A percentile compares a stretch with the other conserved stretches of the same genome.
phyloP scores from a whole-genome alignment of 1,140 invertebrate species.

The Bicyclus anynana region DNA sequence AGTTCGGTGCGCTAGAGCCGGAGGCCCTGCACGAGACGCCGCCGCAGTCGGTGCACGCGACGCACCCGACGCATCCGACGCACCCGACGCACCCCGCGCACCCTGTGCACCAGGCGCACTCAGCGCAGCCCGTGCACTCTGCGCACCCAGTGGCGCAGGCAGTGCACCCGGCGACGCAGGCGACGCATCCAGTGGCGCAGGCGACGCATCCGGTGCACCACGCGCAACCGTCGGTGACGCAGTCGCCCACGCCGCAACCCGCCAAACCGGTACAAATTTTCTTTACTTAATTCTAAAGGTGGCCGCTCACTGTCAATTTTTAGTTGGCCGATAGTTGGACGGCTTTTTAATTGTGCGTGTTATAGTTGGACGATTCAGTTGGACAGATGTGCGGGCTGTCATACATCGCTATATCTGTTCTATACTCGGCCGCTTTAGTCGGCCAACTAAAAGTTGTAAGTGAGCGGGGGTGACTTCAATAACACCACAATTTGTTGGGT shows the following conservation, averaged over 20 bases:
- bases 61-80: constrained; percentile 7
- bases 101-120: background rate
- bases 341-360: no score
- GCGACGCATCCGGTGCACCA: constrained; percentile 1
- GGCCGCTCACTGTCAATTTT: no score
- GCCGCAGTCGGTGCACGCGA: constrained; percentile 14
- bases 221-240: constrained; percentile 10
- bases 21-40: constrained; percentile 73
- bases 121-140: constrained; percentile 14
- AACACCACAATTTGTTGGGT: no score
- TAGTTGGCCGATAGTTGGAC: no score
- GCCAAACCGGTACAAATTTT: constrained; percentile 11
- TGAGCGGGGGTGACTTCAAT: no score
- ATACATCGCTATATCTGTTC: no score
- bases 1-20: constrained; percentile 95
- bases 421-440: no score
- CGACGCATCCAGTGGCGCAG: background rate
- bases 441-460: no score
- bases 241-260: constrained; percentile 7
- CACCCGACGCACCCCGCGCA: background rate
- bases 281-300: background rate
- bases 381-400: no score
- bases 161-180: background rate
- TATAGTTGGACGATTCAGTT: no score
- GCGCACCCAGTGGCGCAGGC: constrained; percentile 7